Conservation (phyloP, 2,888 invertebrate species). For the Gryllus longicercus region DNA sequence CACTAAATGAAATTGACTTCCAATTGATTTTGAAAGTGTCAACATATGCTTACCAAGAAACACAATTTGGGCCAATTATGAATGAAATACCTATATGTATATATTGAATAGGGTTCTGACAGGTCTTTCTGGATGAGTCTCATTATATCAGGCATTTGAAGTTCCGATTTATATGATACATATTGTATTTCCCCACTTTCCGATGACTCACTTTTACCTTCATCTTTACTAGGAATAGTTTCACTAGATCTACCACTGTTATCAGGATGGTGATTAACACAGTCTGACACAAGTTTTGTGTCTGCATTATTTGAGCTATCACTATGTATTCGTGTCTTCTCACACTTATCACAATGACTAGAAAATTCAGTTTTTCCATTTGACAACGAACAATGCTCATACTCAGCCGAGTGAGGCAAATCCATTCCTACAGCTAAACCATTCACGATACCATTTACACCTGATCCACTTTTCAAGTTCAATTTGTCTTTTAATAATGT, state of each 20-base stretch:
- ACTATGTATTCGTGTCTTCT: conserved; percentile 29
- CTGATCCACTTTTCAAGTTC: conserved; percentile 35
- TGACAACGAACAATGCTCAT: conserved; percentile 30
- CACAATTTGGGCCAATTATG: conserved; percentile 99
- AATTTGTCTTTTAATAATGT: conserved; percentile 36
- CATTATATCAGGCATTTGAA: conserved; percentile 99
- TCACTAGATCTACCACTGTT: conserved; percentile 29
- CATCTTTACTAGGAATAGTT: conserved; percentile 26
- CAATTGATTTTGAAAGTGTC: background rate
- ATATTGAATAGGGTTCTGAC: conserved; percentile 99
- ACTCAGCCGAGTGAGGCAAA: conserved; percentile 30
- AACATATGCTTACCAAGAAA: conserved; percentile 69
- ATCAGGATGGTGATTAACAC: conserved; percentile 25
- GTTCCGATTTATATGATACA: conserved; percentile 86
- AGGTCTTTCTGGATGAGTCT: conserved; percentile 97
- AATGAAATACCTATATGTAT: conserved; percentile 99
- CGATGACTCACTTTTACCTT: conserved; percentile 20
- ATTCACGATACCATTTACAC: conserved; percentile 38
- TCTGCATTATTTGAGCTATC: conserved; percentile 27
- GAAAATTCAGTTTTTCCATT: conserved; percentile 32
- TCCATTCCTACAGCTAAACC: conserved; percentile 36
- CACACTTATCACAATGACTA: conserved; percentile 38
- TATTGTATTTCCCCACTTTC: conserved; percentile 50
- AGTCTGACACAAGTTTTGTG: conserved; percentile 29
- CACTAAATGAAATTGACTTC: background rate